Conservation (phyloP, 64 coral and sea anemone genomes). For the Actinia tenebrosa region DNA sequence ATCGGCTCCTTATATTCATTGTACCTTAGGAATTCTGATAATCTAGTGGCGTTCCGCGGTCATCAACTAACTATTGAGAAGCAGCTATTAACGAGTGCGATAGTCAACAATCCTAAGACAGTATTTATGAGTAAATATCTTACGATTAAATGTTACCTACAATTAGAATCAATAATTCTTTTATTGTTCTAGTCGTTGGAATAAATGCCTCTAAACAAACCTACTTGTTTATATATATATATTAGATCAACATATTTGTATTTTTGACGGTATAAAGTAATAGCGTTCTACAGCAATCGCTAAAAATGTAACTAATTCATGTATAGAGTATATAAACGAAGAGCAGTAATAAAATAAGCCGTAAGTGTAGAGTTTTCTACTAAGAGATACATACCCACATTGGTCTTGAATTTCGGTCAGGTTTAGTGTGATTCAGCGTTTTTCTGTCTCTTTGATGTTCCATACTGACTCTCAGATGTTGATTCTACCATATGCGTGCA, state of each 20-base stretch:
- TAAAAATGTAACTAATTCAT: neutral
- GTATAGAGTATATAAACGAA: neutral
- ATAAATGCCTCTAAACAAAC: neutral
- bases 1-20: conserved; percentile 26
- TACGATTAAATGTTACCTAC: neutral
- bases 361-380: neutral
- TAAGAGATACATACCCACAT: neutral
- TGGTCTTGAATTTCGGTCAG: neutral
- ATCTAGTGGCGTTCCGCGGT: conserved; percentile 5
- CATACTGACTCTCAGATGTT: neutral
- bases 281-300: neutral
- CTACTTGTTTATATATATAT: neutral
- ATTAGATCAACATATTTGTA: neutral
- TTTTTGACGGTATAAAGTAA: neutral
- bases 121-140: neutral
- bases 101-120: neutral
- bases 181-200: neutral
- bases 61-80: neutral
- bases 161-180: neutral
- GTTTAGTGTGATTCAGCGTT: neutral
- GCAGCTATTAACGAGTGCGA: neutral
- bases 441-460: neutral
- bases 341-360: neutral
- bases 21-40: conserved; percentile 2
- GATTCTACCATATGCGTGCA: neutral